Conservation (phyloP, 1,140 invertebrate genomes). For the Lucilia cuprina region DNA sequence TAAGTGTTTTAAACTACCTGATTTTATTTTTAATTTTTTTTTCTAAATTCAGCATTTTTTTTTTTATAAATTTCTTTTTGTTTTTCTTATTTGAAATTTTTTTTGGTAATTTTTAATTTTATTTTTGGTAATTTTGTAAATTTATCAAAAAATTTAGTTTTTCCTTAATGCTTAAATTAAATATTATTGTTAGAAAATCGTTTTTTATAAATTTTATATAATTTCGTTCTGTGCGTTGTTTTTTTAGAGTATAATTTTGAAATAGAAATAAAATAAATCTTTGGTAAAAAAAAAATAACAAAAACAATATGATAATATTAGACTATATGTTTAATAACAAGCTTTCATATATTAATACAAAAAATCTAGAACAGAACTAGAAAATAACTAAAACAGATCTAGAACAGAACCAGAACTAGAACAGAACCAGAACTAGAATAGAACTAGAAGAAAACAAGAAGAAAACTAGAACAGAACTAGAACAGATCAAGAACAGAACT, state of each 20-base stretch:
- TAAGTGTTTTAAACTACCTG: not conserved
- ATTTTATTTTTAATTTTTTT: not conserved
- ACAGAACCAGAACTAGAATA: too few relatives aligned
- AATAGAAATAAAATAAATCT: not conserved
- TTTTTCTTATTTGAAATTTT: not conserved
- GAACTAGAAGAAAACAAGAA: too few relatives aligned
- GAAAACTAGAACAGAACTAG: too few relatives aligned
- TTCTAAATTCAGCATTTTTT: constrained; percentile 32
- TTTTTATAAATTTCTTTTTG: not conserved
- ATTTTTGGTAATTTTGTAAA: constrained; percentile 11
- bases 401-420: too few relatives aligned
- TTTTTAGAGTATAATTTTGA: not conserved
- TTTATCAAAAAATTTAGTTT: constrained; percentile 25
- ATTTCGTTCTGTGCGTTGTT: constrained; percentile 33
- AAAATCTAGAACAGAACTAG: too few relatives aligned
- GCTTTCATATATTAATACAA: too few relatives aligned
- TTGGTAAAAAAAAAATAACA: not conserved
- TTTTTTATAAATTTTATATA: constrained; percentile 15
- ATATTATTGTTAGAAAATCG: constrained; percentile 30
- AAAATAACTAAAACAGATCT: too few relatives aligned
- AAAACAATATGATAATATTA: not conserved
- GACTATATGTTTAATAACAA: too few relatives aligned
- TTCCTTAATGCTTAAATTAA: constrained; percentile 8
- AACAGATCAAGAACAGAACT: too few relatives aligned
- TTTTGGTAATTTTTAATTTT: not conserved